Percentiles rank a stretch among this genome's conserved stretches.
Conservation (phyloP, 2,113 vertebrate genomes). For the Petaurus breviceps region DNA sequence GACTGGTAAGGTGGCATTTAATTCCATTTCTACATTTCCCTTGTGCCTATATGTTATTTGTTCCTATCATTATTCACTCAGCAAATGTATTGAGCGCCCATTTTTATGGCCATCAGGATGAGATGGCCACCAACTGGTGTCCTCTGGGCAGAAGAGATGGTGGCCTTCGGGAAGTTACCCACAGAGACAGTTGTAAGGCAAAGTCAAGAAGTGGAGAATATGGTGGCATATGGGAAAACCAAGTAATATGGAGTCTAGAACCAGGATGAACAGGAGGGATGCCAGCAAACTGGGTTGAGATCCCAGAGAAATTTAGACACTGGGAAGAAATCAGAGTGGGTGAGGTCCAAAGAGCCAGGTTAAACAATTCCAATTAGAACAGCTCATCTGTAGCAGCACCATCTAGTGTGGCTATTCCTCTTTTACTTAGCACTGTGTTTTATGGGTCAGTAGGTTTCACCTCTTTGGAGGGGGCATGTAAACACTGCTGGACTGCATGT, state of each 20-base stretch:
- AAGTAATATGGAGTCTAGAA: background rate
- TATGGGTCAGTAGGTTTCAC: background rate
- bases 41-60: background rate
- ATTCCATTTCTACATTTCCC: background rate
- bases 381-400: background rate
- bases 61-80: background rate
- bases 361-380: background rate
- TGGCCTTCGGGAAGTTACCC: background rate
- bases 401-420: background rate
- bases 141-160: background rate
- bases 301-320: background rate
- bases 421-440: background rate
- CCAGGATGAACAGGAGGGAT: background rate
- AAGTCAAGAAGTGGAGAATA: background rate
- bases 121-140: background rate
- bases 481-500: background rate
- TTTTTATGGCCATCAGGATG: background rate
- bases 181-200: background rate
- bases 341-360: background rate
- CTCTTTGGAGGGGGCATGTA: background rate
- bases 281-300: background rate
- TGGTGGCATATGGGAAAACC: background rate
- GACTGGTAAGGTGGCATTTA: slow-evolving; percentile 90
- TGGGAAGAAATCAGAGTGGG: background rate
- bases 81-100: accelerated